phyloP scores from a whole-genome alignment of 2,113 vertebrate species.

The Himantopus leucocephalus region DNA sequence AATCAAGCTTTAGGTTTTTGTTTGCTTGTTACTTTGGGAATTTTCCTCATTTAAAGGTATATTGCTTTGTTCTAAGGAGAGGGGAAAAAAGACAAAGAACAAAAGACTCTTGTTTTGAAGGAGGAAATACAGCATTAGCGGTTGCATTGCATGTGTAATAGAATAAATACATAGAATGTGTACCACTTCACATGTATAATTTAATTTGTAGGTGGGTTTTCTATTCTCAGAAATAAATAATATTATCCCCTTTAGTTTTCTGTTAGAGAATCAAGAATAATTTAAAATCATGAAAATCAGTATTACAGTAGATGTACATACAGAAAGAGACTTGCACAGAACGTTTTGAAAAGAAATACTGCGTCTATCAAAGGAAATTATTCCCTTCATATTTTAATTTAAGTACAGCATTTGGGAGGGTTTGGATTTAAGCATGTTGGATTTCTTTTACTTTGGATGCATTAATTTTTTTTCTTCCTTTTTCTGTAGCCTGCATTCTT shows the following conservation, averaged over 20 bases:
- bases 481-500: conserved; percentile 40
- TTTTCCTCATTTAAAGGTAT: conserved; percentile 1
- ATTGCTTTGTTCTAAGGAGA: neutral
- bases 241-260: neutral
- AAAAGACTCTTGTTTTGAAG: conserved; percentile 19
- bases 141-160: neutral
- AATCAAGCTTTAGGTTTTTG: conserved; percentile 23
- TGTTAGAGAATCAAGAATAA: neutral
- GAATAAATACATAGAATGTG: neutral
- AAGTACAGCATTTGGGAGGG: neutral
- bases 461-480: neutral
- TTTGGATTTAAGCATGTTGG: neutral
- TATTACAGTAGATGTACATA: neutral
- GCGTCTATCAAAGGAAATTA: neutral
- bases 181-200: neutral
- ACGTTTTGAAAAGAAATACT: neutral
- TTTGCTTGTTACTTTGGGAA: conserved; percentile 8
- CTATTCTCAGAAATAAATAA: neutral
- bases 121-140: neutral
- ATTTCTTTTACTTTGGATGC: conserved; percentile 2
- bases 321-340: neutral
- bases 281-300: neutral
- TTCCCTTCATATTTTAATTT: conserved; percentile 3
- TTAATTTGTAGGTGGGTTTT: neutral
- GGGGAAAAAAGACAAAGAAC: neutral